A percentile compares a stretch with the other conserved stretches of the same genome.
phyloP scores from a whole-genome alignment of 1,140 invertebrate genomes.

The Mycetomoellerius zeteki region DNA sequence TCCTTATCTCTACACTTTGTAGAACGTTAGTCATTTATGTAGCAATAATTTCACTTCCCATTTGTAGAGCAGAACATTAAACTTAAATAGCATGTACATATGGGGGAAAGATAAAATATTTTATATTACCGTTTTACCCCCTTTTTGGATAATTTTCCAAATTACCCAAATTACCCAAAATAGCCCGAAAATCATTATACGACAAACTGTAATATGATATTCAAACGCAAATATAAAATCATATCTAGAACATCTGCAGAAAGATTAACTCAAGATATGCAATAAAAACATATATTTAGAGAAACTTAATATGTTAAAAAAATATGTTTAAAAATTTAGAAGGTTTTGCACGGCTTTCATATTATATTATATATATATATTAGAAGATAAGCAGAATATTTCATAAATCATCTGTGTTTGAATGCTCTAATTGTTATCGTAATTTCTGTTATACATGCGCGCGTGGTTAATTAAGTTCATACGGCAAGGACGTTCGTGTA shows the following conservation, averaged over 20 bases:
- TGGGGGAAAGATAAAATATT: slow-evolving; percentile 18
- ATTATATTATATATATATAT: slow-evolving; percentile 29
- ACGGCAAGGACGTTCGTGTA: slow-evolving; percentile 16
- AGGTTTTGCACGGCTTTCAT: not conserved
- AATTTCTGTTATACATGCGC: slow-evolving; percentile 41
- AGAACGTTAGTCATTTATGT: slow-evolving; percentile 28
- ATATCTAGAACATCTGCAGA: not conserved
- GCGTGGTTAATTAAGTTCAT: slow-evolving; percentile 49
- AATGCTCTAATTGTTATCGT: slow-evolving; percentile 57
- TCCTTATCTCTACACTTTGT: slow-evolving; percentile 27
- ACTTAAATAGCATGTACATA: slow-evolving; percentile 36
- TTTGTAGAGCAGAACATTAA: slow-evolving; percentile 14
- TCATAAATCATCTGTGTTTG: slow-evolving; percentile 27
- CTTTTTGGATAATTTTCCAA: not conserved
- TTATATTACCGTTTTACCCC: not conserved
- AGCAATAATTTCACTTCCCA: slow-evolving; percentile 14
- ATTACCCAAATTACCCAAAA: slow-evolving; percentile 27
- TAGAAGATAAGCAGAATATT: not conserved
- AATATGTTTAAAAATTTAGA: not conserved
- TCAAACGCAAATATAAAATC: not conserved
- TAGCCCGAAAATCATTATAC: not conserved
- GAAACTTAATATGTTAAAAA: not conserved
- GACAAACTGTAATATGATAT: not conserved
- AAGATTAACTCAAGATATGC: not conserved
- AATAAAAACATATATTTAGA: not conserved